Evolutionary conservation across 2,888 invertebrate genomes (phyloP).

Genomic region (Drosophila pseudotakahashii): DNA sequence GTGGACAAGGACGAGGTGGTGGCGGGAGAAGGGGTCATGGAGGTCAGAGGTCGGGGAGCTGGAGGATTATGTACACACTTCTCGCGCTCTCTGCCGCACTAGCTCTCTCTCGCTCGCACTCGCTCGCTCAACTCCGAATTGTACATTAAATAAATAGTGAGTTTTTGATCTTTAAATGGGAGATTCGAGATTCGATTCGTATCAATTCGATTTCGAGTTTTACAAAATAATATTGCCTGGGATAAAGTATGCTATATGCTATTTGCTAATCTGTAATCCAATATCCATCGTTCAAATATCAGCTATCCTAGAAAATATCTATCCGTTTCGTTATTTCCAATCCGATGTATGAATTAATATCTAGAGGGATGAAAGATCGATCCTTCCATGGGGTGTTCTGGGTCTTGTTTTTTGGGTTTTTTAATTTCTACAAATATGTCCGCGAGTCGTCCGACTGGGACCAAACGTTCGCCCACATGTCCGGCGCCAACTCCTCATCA

Average conservation of each 20-base stretch:
- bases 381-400: background rate
- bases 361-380: background rate
- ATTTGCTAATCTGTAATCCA: constrained; percentile 27
- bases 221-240: constrained; percentile 62
- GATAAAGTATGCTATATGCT: constrained; percentile 21
- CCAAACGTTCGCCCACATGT: constrained; percentile 26
- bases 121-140: constrained; percentile 12
- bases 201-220: constrained; percentile 40
- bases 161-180: constrained; percentile 27
- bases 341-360: constrained; percentile 17
- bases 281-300: constrained; percentile 23
- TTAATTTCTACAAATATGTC: constrained; percentile 29
- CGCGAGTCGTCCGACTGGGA: constrained; percentile 31
- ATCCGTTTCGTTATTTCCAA: constrained; percentile 1
- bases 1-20: background rate
- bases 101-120: constrained; percentile 2
- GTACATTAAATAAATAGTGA: constrained; percentile 42
- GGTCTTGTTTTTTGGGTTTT: background rate
- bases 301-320: constrained; percentile 36
- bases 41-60: background rate
- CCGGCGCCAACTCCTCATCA: constrained; percentile 6
- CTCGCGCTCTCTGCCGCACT: constrained; percentile 19
- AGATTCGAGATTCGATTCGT: constrained; percentile 6
- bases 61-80: constrained; percentile 37
- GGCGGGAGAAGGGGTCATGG: background rate